These are phyloP conservation scores for Peromyscus melanophrys DNA, from an alignment of 2,797 vertebrate species.

Conservation along the genomic window DNA sequence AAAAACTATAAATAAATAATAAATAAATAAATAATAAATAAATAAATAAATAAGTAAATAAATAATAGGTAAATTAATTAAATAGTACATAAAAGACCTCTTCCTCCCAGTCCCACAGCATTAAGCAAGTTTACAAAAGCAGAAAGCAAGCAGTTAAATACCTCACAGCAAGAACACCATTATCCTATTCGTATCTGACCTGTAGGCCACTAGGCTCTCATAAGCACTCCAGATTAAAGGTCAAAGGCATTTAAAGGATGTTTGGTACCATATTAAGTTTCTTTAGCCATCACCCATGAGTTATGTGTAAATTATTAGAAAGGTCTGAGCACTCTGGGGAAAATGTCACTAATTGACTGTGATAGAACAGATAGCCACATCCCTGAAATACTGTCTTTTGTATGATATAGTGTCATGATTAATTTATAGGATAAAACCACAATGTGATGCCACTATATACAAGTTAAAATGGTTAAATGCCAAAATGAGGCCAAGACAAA, in stretches of 20 bases:
- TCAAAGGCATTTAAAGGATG: not conserved
- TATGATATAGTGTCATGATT: not conserved
- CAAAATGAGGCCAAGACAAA: not conserved
- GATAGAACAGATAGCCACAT: not conserved
- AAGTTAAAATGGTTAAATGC: not conserved
- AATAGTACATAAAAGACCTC: not conserved
- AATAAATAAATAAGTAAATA: too few relatives aligned
- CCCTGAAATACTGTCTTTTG: not conserved
- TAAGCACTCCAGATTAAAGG: not conserved
- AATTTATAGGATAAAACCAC: not conserved
- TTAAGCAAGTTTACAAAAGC: not conserved
- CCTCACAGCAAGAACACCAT: not conserved
- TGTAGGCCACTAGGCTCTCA: not conserved
- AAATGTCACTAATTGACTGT: not conserved
- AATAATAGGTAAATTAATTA: not conserved
- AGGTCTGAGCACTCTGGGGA: too few relatives aligned
- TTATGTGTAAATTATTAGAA: not conserved
- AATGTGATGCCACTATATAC: too few relatives aligned
- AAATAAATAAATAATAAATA: too few relatives aligned
- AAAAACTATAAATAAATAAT: not conserved
- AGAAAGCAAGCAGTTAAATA: not conserved
- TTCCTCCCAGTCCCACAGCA: not conserved
- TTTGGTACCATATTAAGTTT: not conserved
- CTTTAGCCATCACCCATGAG: not conserved
- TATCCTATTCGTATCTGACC: not conserved